These are phyloP conservation scores for Catharus bicknelli DNA, from an alignment of 2,113 vertebrate species.

Conservation along the genomic window DNA sequence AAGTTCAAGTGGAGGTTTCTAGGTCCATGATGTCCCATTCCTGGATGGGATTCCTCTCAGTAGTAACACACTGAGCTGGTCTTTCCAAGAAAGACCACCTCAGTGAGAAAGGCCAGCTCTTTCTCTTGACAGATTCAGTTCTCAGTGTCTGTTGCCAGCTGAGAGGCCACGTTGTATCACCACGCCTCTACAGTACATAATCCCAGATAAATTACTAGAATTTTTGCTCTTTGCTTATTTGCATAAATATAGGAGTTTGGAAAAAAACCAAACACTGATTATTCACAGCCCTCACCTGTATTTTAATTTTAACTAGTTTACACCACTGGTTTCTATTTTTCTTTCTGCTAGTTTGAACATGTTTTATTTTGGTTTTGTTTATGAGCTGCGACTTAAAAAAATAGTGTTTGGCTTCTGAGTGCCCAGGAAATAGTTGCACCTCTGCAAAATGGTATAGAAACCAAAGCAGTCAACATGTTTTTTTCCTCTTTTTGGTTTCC, in stretches of 20 bases:
- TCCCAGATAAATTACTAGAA: background rate
- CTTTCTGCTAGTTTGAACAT: background rate
- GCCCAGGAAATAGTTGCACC: background rate
- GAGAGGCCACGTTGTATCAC: background rate
- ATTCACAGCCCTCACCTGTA: background rate
- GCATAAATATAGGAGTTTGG: background rate
- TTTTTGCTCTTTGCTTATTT: background rate
- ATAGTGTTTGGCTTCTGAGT: background rate
- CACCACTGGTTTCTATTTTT: background rate
- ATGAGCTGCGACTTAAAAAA: background rate
- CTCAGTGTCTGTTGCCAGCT: background rate
- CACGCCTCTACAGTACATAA: background rate
- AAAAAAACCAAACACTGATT: background rate
- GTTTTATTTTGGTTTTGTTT: background rate
- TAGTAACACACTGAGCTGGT: background rate
- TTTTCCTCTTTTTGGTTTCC: background rate
- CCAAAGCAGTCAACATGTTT: fast-evolving
- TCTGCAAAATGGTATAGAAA: background rate
- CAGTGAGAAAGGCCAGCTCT: background rate
- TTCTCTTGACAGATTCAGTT: background rate
- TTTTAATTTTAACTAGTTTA: background rate
- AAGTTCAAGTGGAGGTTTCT: background rate
- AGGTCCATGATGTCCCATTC: background rate
- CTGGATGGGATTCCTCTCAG: background rate
- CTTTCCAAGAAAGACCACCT: background rate